phyloP scores from a whole-genome alignment of 2,113 vertebrate species.

The Halcyon senegalensis region DNA sequence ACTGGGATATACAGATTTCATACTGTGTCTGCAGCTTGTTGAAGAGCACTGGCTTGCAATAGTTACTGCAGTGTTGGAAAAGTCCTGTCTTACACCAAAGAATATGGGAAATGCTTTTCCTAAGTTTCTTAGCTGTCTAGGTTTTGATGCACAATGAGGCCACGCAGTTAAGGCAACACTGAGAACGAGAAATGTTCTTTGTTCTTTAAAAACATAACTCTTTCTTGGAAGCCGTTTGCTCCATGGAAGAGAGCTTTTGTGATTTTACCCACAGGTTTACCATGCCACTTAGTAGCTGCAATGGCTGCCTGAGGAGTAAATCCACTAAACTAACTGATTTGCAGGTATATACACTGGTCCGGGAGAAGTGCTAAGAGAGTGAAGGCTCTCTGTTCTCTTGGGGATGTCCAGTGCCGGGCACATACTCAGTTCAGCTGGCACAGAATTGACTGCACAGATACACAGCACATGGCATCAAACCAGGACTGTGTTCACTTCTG shows the following conservation, averaged over 20 bases:
- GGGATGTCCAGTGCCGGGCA: not conserved
- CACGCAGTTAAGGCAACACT: not conserved
- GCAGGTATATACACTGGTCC: not conserved
- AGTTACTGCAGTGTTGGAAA: not conserved
- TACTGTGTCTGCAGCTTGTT: not conserved
- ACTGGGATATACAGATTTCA: not conserved
- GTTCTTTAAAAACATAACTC: not conserved
- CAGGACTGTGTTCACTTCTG: not conserved
- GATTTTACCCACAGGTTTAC: not conserved
- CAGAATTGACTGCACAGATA: not conserved
- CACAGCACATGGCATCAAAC: not conserved
- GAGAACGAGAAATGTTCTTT: not conserved
- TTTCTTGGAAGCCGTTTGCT: not conserved
- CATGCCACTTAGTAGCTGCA: not conserved
- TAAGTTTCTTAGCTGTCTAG: not conserved
- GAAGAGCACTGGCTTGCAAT: not conserved
- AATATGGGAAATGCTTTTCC: not conserved
- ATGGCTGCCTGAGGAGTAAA: not conserved
- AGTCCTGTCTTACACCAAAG: not conserved
- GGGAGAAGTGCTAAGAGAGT: not conserved
- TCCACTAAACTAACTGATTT: not conserved
- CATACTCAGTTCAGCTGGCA: not conserved
- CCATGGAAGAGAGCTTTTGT: not conserved
- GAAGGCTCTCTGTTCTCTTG: not conserved
- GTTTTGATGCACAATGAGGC: not conserved